phyloP scores from a whole-genome alignment of 2,888 invertebrate species.

The Drosophila nr. fundita region DNA sequence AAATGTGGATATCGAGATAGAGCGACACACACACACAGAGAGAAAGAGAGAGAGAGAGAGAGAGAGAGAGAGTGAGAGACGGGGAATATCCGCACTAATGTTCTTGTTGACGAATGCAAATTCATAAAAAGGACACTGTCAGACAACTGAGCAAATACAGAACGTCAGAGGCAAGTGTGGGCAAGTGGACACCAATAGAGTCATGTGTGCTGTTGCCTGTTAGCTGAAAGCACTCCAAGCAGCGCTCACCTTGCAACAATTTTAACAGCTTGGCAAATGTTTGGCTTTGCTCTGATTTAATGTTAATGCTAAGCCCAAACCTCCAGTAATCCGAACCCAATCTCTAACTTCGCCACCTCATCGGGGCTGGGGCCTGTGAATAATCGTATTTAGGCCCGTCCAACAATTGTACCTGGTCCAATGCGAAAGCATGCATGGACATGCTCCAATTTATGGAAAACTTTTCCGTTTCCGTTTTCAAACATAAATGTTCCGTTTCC shows the following conservation, averaged over 20 bases:
- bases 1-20: conserved; percentile 5
- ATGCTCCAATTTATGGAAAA: background rate
- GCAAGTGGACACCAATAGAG: conserved; percentile 21
- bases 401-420: conserved; percentile 27
- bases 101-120: conserved; percentile 73
- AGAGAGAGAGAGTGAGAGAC: conserved; percentile 4
- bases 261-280: conserved; percentile 70
- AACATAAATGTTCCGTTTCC: background rate
- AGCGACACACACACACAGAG: background rate
- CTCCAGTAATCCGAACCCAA: background rate
- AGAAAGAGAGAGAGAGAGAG: background rate
- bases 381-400: conserved; percentile 48
- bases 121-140: conserved; percentile 52
- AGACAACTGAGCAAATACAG: conserved; percentile 7
- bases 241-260: conserved; percentile 10
- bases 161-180: background rate
- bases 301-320: conserved; percentile 40
- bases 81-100: conserved; percentile 52
- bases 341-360: background rate
- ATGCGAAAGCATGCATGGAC: background rate
- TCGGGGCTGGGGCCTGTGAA: conserved; percentile 28
- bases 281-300: conserved; percentile 72
- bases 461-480: background rate
- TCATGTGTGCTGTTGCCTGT: conserved; percentile 30
- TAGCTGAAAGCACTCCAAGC: conserved; percentile 3